These are phyloP conservation scores for Pempheris klunzingeri DNA, from an alignment of 2,797 vertebrate species.

Conservation along the genomic window DNA sequence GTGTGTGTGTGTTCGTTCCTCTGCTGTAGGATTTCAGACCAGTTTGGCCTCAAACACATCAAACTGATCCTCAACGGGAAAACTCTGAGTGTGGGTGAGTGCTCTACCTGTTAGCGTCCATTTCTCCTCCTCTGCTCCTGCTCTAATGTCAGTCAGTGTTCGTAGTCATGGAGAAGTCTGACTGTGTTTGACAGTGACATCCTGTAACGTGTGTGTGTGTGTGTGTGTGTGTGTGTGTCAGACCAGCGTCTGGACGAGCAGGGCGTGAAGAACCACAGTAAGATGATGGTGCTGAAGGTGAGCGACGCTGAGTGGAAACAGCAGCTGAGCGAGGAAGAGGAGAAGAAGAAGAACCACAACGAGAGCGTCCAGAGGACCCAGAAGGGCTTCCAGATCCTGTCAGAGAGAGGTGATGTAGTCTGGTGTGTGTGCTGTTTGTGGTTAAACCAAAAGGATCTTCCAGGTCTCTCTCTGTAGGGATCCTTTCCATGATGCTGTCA, in stretches of 20 bases:
- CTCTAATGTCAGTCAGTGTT: too few species aligned
- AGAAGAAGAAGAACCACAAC: constrained; percentile 83
- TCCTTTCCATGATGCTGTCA: too few species aligned
- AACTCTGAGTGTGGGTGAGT: constrained; percentile 87
- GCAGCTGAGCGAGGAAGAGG: constrained; percentile 81
- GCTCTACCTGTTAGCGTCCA: too few species aligned
- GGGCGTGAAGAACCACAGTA: constrained; percentile 92
- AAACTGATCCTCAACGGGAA: constrained; percentile 93
- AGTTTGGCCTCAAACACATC: constrained; percentile 86
- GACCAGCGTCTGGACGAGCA: constrained; percentile 90
- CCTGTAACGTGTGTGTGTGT: neutral
- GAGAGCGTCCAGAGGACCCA: constrained; percentile 90
- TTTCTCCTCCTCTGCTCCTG: too few species aligned
- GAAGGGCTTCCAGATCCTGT: constrained; percentile 94
- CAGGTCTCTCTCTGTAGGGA: too few species aligned
- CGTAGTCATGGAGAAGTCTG: too few species aligned
- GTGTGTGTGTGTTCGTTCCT: constrained; percentile 11
- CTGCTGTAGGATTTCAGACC: constrained; percentile 85
- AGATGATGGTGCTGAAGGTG: constrained; percentile 92
- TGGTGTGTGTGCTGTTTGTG: too few species aligned
- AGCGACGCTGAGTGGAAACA: constrained; percentile 85
- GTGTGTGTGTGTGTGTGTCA: constrained; percentile 54
- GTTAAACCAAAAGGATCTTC: too few species aligned
- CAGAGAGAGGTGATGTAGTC: constrained; percentile 90
- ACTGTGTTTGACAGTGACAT: too few species aligned